These are phyloP conservation scores for Trichacis sp. DNA, from an alignment of 2,888 invertebrate species.

Conservation along the genomic window DNA sequence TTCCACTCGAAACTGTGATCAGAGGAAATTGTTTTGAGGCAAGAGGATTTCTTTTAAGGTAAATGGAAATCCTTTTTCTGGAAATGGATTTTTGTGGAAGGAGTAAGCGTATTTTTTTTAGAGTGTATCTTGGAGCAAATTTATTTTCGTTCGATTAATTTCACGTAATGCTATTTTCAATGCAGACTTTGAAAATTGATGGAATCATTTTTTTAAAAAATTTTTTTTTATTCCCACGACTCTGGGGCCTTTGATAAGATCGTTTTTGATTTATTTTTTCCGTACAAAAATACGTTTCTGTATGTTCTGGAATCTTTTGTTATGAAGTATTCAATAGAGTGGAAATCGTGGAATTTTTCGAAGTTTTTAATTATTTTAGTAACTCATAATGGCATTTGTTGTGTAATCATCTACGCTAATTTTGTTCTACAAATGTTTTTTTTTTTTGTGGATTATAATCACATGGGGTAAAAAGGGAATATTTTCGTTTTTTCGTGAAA, in stretches of 20 bases:
- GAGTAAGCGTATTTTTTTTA: no score
- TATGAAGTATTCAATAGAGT: no score
- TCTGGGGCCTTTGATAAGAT: no score
- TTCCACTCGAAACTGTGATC: no score
- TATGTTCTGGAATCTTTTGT: background rate
- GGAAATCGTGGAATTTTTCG: background rate
- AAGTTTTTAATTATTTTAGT: background rate
- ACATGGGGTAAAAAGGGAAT: no score
- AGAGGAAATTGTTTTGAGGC: no score
- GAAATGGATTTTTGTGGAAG: no score
- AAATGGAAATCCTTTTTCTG: no score
- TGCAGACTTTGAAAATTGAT: background rate
- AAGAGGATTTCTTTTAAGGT: no score
- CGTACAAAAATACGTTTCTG: slow-evolving; percentile 1
- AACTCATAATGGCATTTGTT: background rate
- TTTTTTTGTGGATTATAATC: background rate
- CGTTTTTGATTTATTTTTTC: background rate
- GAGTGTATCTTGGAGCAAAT: no score
- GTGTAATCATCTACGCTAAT: background rate
- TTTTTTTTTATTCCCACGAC: no score
- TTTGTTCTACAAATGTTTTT: background rate
- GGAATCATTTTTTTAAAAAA: background rate
- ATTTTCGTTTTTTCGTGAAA: no score
- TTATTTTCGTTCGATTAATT: background rate
- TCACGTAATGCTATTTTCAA: background rate